Evolutionary conservation across 2,113 vertebrate genomes (phyloP), one percentile per base, ranked within the genome.

Genomic region (Calonectris borealis): DNA sequence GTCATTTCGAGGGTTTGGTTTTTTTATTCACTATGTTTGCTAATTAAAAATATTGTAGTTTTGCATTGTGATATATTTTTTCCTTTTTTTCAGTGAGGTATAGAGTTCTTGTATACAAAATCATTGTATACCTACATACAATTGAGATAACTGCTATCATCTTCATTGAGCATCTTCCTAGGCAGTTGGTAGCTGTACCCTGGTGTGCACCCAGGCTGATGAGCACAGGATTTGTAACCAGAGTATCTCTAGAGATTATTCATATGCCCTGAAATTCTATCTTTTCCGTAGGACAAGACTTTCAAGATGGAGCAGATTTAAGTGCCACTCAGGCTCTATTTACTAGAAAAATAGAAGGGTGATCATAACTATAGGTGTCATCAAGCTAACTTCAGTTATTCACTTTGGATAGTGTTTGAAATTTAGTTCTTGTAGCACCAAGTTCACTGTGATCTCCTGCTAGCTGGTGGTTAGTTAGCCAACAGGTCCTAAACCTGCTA

Each of bases 1-100:
- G 64, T 5, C n/a, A 55, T 42, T 64, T 19, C 0, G 1, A 7
- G 52, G 13, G 4, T 3, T 32, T 36, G 17, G 1, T 3, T 29
- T 8, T 8, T 52, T 82, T 58, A 13, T 64, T 48, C 31, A 21
- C 9, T 52, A 0, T 9, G 5, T 46, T 61, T 73, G 15, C 24
- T 58, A 29, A 5, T 65, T 27, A 61, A 32, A 16, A 83, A 21
- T 72, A 27, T 38, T 87, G 15, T 34, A 38, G 42, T 51, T 83
- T 66, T 38, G 29, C 32, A 18, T 8, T 54, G 90, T 60, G 36
- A 25, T 77, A 29, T 31, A 0, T 21, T 70, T 61, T 82, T 54
- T 44, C 10, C 6, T 18, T 31, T 8, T 52, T 52, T 51, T 21
- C 32, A 25, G 27, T 65, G 48, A 48, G 13, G 3, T 61, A 18